Base-by-base conservation (phyloP, 2,888 invertebrate species). In the Dusona sp. region DNA sequence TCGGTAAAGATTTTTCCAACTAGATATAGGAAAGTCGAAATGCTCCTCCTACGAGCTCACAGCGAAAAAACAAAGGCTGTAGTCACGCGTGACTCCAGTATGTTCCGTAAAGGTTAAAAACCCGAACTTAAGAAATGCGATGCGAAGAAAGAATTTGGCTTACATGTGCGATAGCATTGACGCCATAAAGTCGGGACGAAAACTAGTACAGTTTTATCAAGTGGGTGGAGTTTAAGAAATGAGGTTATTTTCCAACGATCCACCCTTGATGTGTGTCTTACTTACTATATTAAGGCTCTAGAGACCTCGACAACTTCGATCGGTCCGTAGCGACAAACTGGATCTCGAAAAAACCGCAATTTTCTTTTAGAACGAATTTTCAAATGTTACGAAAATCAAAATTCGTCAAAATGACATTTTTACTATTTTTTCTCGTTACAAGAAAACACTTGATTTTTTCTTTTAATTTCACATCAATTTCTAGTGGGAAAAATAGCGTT, bases 251-350 rank as follows among this genome's bases (percentile, higher is more conserved):
- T 65, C 29, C 29, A 25, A 48, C 45, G 65, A 25, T 22, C 11
- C 48, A 73, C 65, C 74, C n/a, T 82, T 75, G 22, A 36, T 38
- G 36, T 64, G 48, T 16, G 45, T 16, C 38, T 51, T n/a, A 8
- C 19, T 51, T 13, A 33, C 38, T 67, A 54, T 77, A 65, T 77
- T 16, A 54, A 19, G 19, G 33, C 61, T 38, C 51, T 22, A 29
- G 19, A 25, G 68, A 51, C 75, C 79, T 80, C 79, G 74, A 57
- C 57, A 25, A 65, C 54, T 74, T 79, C 79, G 73, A 84, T 68
- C 79, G 54, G 22, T 45, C 54, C 48, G 48, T 51, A 3, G 51
- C 78, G 33, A 67, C n/a, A 45, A 78, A 51, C 51, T 36, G 33
- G 67, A 67, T 54, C 67, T 38, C 22, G 67, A 38, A 38, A 38